Conservation (phyloP, 2,888 invertebrate species). For the Catonia carolina region DNA sequence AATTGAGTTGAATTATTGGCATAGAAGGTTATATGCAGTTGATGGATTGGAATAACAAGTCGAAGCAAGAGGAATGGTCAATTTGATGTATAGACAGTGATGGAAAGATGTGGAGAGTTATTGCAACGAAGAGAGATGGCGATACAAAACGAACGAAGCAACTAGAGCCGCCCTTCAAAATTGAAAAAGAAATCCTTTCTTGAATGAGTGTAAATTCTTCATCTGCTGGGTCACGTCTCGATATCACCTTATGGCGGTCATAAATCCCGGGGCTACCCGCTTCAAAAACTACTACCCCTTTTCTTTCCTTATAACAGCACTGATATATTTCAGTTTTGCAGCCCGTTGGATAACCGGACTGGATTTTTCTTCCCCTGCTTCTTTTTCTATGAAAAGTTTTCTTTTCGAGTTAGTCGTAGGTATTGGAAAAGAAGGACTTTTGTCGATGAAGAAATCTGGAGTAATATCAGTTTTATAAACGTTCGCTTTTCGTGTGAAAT, state of each 20-base stretch:
- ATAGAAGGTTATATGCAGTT: not conserved
- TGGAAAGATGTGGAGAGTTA: too few species aligned
- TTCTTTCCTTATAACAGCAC: not conserved
- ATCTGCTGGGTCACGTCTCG: conserved; percentile 12
- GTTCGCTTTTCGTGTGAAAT: too few species aligned
- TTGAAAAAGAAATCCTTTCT: conserved; percentile 8
- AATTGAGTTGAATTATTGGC: too few species aligned
- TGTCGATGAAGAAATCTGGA: too few species aligned
- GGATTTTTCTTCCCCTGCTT: not conserved
- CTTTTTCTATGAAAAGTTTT: not conserved
- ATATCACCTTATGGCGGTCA: conserved; percentile 20
- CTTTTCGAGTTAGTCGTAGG: too few species aligned
- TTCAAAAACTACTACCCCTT: too few species aligned
- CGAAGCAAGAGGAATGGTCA: not conserved
- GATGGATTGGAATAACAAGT: not conserved
- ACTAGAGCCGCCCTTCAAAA: not conserved
- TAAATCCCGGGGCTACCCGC: conserved; percentile 13
- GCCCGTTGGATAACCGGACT: conserved; percentile 2
- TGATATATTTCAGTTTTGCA: conserved; percentile 8
- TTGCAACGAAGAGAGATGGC: too few species aligned
- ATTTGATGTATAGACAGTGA: too few species aligned
- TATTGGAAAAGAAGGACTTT: too few species aligned
- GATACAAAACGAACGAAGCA: too few species aligned
- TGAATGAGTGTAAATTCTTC: conserved; percentile 10
- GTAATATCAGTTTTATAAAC: too few species aligned